Conservation (phyloP, 2,888 invertebrate species). For the Ceratothoa steindachneri region DNA sequence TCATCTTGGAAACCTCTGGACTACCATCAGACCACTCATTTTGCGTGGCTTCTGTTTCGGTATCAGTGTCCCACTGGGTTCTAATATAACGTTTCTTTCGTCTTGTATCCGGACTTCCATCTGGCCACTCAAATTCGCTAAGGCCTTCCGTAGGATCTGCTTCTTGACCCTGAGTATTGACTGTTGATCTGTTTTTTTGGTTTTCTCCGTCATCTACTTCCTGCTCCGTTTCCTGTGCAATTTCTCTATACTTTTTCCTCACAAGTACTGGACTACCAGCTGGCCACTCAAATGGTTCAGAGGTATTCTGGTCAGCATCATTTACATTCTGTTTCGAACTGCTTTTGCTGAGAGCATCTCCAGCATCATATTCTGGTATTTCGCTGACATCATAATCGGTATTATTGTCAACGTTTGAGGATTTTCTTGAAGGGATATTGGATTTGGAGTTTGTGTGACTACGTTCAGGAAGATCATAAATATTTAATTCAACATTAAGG, state of each 20-base stretch:
- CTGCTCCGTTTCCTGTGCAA: neutral
- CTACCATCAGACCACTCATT: slow-evolving; percentile 38
- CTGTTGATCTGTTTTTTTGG: slow-evolving; percentile 14
- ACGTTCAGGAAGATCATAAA: neutral
- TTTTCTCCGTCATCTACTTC: neutral
- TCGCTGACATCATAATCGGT: slow-evolving; percentile 2
- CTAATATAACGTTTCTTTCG: slow-evolving; percentile 11
- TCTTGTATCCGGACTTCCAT: slow-evolving; percentile 35
- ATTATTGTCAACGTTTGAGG: neutral
- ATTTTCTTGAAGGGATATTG: neutral
- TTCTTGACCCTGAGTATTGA: slow-evolving; percentile 16
- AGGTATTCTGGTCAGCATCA: neutral
- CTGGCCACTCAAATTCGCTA: slow-evolving; percentile 29
- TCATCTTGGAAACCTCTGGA: slow-evolving; percentile 24
- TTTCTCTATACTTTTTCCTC: neutral
- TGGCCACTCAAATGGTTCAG: slow-evolving; percentile 18
- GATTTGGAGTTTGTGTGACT: slow-evolving; percentile 1
- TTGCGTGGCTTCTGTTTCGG: slow-evolving; percentile 34
- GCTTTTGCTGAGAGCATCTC: slow-evolving; percentile 11
- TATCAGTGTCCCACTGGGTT: slow-evolving; percentile 40
- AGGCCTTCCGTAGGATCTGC: slow-evolving; percentile 6
- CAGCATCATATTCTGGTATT: neutral
- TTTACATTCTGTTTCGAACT: slow-evolving; percentile 16
- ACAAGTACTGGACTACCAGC: slow-evolving; percentile 23
- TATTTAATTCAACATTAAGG: slow-evolving; percentile 1